phyloP scores from a whole-genome alignment of 2,888 invertebrate genomes.

The Fragum whitleyi region DNA sequence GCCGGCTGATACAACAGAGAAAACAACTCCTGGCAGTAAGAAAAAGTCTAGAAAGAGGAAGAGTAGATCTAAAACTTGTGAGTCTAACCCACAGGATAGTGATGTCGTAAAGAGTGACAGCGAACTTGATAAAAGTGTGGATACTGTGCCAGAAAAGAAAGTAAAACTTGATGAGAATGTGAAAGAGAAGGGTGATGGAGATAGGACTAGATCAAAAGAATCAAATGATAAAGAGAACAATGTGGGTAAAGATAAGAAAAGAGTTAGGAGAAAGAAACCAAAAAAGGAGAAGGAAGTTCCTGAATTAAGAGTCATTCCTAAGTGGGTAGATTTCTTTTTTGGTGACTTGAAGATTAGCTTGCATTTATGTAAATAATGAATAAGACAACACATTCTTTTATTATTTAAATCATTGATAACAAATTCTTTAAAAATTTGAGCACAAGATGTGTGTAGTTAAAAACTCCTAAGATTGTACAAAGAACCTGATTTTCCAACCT shows the following conservation, averaged over 20 bases:
- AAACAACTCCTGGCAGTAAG: conserved; percentile 33
- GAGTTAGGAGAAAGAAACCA: conserved; percentile 66
- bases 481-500: too few species aligned
- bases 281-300: conserved; percentile 70
- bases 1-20: conserved; percentile 11
- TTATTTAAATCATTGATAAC: too few species aligned
- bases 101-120: conserved; percentile 42
- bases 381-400: too few species aligned
- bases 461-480: too few species aligned
- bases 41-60: conserved; percentile 65
- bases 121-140: conserved; percentile 36
- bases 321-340: conserved; percentile 69
- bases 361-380: too few species aligned
- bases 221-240: conserved; percentile 28
- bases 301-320: conserved; percentile 77
- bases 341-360: too few species aligned
- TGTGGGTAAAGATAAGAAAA: conserved; percentile 55
- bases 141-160: conserved; percentile 52
- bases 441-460: too few species aligned
- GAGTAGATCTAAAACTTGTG: conserved; percentile 52
- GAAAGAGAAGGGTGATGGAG: conserved; percentile 13
- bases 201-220: conserved; percentile 2
- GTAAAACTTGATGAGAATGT: conserved; percentile 32
- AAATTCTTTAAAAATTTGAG: too few species aligned
- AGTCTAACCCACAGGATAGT: conserved; percentile 18